phyloP scores from a whole-genome alignment of 2,113 vertebrate genomes.

The Amphiprion percula region DNA sequence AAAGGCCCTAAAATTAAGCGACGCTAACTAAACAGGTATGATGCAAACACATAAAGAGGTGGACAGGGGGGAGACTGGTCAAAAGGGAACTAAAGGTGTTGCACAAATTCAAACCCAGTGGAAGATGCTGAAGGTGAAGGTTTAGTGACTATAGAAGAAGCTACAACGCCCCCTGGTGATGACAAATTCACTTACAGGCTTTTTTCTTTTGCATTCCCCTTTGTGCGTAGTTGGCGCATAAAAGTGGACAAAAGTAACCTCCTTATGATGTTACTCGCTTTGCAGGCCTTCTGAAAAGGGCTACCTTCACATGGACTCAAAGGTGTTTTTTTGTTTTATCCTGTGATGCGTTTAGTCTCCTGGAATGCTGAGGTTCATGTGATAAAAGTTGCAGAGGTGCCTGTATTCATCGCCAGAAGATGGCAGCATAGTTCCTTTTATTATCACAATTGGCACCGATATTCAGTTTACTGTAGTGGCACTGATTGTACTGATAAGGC shows the following conservation, averaged over 20 bases:
- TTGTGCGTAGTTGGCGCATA: not conserved
- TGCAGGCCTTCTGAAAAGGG: not conserved
- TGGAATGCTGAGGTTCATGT: not conserved
- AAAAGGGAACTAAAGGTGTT: constrained; percentile 3
- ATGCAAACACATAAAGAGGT: not conserved
- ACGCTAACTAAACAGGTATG: not conserved
- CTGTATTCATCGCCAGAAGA: constrained; percentile 47
- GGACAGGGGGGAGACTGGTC: not conserved
- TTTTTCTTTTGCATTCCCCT: not conserved
- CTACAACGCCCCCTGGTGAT: constrained; percentile 60
- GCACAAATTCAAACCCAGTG: constrained; percentile 11
- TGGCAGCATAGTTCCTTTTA: constrained; percentile 64
- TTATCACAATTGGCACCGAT: not conserved
- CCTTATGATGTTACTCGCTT: too few relatives aligned
- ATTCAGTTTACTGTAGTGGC: not conserved
- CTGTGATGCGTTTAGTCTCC: not conserved
- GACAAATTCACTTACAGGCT: not conserved
- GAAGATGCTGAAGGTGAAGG: not conserved
- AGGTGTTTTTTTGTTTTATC: not conserved
- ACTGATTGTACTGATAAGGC: not conserved
- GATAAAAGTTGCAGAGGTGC: not conserved
- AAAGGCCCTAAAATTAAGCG: not conserved
- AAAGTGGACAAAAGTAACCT: not conserved
- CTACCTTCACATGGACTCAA: not conserved
- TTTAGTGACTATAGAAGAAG: not conserved